A percentile compares a stretch with the other conserved stretches of the same genome.
phyloP scores from a whole-genome alignment of 2,113 vertebrate species.

The Aix galericulata region DNA sequence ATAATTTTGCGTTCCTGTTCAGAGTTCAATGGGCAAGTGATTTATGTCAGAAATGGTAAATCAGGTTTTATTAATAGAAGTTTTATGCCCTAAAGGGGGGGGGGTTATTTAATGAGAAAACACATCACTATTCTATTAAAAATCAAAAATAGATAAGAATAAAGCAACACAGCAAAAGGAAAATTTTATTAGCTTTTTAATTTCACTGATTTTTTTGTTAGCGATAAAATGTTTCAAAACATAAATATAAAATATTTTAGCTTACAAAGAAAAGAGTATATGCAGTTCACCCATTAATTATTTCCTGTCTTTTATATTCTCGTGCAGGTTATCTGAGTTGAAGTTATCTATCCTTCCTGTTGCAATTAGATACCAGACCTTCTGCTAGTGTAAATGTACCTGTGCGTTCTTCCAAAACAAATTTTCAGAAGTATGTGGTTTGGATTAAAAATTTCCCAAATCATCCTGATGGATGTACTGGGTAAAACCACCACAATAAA shows the following conservation, averaged over 20 bases:
- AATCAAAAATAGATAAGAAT: not conserved
- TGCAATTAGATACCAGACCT: not conserved
- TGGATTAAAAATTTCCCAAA: not conserved
- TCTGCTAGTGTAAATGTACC: not conserved
- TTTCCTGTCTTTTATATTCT: not conserved
- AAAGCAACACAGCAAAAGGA: not conserved
- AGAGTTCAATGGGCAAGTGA: not conserved
- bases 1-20: not conserved
- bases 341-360: not conserved
- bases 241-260: not conserved
- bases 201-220: not conserved
- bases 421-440: not conserved
- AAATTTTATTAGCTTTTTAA: not conserved
- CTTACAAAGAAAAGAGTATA: not conserved
- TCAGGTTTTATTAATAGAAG: not conserved
- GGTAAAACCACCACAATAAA: not conserved
- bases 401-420: not conserved
- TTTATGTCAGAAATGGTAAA: not conserved
- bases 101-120: not conserved
- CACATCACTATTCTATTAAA: not conserved
- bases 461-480: not conserved
- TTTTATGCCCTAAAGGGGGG: not conserved
- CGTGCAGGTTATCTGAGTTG: not conserved
- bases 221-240: not conserved
- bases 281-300: not conserved